These are phyloP conservation scores for Rhabdomys dilectus DNA, from an alignment of 2,113 vertebrate species.

Conservation along the genomic window DNA sequence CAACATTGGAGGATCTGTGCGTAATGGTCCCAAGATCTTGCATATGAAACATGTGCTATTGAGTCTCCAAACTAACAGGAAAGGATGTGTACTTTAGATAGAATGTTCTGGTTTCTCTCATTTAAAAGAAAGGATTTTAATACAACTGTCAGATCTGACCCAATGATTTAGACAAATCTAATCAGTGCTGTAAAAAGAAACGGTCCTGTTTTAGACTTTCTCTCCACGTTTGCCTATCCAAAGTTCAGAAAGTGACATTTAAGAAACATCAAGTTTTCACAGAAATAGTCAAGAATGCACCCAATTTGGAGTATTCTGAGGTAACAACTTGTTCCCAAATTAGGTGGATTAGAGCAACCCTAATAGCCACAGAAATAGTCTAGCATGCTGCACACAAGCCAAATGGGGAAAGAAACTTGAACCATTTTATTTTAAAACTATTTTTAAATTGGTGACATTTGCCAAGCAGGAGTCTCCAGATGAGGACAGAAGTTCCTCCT, in stretches of 20 bases:
- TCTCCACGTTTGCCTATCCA: conserved; percentile 32
- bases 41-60: conserved; percentile 73
- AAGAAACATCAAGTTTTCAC: conserved; percentile 55
- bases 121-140: conserved; percentile 80
- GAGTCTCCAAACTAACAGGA: conserved; percentile 80
- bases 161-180: conserved; percentile 68
- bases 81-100: conserved; percentile 88
- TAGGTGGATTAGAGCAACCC: not conserved
- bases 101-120: conserved; percentile 87
- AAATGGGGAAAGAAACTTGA: not conserved
- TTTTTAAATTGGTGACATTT: conserved; percentile 56
- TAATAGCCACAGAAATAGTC: conserved; percentile 13
- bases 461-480: not conserved
- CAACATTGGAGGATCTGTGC: not conserved
- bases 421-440: conserved; percentile 33
- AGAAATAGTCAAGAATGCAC: conserved; percentile 9
- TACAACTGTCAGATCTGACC: conserved; percentile 76
- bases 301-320: conserved; percentile 40
- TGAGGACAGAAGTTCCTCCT: not conserved
- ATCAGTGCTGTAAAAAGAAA: conserved; percentile 61
- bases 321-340: conserved; percentile 36
- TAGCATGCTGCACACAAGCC: not conserved
- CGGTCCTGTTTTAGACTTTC: conserved; percentile 9
- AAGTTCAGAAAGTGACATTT: conserved; percentile 67
- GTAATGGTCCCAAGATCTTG: conserved; percentile 74